Conservation (phyloP, 2,888 invertebrate species). For the Julus scandinavius region DNA sequence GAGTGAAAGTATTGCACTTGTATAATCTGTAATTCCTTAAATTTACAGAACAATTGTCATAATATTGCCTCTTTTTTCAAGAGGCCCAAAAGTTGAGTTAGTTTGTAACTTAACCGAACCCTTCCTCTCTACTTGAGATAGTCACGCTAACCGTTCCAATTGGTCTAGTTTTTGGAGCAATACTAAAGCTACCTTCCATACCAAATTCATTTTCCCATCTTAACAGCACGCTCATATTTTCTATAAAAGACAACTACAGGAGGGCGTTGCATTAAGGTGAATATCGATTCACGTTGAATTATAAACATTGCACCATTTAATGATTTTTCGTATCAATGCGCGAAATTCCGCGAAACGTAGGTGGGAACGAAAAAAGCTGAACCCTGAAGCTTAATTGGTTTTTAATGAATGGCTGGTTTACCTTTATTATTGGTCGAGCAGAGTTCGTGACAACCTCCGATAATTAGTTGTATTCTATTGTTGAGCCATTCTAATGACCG, state of each 20-base stretch:
- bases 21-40: neutral
- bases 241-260: neutral
- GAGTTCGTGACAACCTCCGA: neutral
- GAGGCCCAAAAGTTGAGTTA: neutral
- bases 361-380: neutral
- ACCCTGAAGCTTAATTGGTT: neutral
- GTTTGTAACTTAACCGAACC: neutral
- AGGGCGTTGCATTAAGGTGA: neutral
- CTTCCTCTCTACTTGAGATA: neutral
- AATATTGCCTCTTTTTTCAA: neutral
- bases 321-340: neutral
- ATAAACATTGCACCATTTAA: slow-evolving; percentile 45
- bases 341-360: neutral
- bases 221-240: neutral
- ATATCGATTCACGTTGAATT: slow-evolving; percentile 34
- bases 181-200: neutral
- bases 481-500: neutral
- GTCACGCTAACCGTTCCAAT: neutral
- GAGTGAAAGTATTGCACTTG: neutral
- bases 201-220: neutral
- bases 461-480: neutral
- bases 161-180: neutral
- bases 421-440: neutral
- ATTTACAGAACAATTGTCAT: neutral
- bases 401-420: slow-evolving; percentile 24